These are phyloP conservation scores for Exephanes ischioxanthus DNA, from an alignment of 2,888 invertebrate genomes.

Conservation along the genomic window DNA sequence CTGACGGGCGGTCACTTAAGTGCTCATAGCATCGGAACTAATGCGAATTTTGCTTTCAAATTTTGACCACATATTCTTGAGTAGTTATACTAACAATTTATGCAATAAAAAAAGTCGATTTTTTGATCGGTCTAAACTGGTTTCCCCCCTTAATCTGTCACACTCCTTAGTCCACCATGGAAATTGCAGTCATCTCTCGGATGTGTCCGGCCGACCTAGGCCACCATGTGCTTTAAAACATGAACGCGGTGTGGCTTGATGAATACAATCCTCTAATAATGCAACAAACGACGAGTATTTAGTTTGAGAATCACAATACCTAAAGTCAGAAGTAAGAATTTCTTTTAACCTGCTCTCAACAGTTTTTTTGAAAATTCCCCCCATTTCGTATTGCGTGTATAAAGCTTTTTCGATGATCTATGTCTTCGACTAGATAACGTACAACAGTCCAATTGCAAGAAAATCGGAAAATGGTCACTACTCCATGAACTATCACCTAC, in stretches of 20 bases:
- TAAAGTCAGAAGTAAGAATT: not conserved
- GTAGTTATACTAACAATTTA: constrained; percentile 45
- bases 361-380: not conserved
- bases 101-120: constrained; percentile 51
- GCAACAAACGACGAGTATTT: constrained; percentile 18
- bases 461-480: constrained; percentile 56
- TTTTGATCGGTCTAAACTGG: constrained; percentile 31
- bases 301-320: not conserved
- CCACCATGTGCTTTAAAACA: not conserved
- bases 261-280: constrained; percentile 22
- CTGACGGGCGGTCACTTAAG: not conserved
- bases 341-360: not conserved
- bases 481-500: constrained; percentile 40
- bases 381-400: constrained; percentile 40
- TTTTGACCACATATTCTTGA: constrained; percentile 45
- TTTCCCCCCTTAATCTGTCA: constrained; percentile 23
- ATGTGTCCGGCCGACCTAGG: not conserved
- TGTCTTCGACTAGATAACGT: not conserved
- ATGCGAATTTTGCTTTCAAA: constrained; percentile 51
- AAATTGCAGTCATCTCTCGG: not conserved
- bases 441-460: not conserved
- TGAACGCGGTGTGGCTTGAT: not conserved
- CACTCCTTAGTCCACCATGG: constrained; percentile 52
- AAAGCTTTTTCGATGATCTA: constrained; percentile 13
- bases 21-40: constrained; percentile 49